These are phyloP conservation scores for Dipodomys stephensi DNA, from an alignment of 2,113 vertebrate genomes.

Conservation along the genomic window DNA sequence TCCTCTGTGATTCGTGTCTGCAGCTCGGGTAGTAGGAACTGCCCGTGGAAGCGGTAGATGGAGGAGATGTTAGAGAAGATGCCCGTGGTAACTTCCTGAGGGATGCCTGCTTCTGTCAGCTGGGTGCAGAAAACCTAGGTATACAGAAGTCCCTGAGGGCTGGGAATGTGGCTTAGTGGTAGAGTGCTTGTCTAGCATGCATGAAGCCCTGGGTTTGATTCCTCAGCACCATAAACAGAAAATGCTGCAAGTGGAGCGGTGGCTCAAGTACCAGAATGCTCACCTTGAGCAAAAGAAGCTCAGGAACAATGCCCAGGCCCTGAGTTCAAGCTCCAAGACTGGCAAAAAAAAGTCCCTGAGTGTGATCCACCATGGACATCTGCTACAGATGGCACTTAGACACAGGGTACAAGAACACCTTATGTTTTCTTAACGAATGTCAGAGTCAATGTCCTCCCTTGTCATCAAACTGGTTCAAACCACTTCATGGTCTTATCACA, in stretches of 20 bases:
- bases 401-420: no score
- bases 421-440: background rate
- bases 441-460: background rate
- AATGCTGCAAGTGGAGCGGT: no score
- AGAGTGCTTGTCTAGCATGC: no score
- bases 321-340: no score
- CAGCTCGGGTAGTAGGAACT: conserved; percentile 97
- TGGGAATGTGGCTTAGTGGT: no score
- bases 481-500: background rate
- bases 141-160: background rate
- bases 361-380: background rate
- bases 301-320: no score
- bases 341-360: background rate
- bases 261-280: no score
- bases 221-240: no score
- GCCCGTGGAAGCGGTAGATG: conserved; percentile 96
- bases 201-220: no score
- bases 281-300: no score
- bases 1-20: conserved; percentile 94
- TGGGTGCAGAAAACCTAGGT: conserved; percentile 96
- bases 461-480: no score
- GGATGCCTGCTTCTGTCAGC: conserved; percentile 93
- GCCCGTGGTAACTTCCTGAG: conserved; percentile 94
- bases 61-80: conserved; percentile 99
- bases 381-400: background rate